Evolutionary conservation across 2,113 vertebrate species (phyloP).

Genomic region (Sclerurus mexicanus): DNA sequence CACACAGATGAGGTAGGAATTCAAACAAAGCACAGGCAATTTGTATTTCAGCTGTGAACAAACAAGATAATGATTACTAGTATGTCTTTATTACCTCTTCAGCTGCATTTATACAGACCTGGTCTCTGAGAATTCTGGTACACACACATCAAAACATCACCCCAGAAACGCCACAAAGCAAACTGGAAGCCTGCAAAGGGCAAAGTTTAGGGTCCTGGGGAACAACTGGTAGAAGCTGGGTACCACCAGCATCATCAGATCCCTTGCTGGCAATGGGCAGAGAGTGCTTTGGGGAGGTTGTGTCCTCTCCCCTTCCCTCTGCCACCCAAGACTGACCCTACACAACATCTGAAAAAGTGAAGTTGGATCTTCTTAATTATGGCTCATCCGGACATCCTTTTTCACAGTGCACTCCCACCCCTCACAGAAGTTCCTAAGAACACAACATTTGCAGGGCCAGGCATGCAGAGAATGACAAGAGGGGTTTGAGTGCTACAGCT

Average conservation of each 20-base stretch:
- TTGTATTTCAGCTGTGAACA: not conserved
- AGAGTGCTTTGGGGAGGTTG: rapidly evolving
- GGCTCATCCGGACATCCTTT: not conserved
- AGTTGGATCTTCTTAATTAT: not conserved
- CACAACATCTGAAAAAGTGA: not conserved
- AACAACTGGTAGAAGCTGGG: not conserved
- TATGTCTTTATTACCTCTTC: not conserved
- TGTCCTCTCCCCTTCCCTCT: not conserved
- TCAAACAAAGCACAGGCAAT: not conserved
- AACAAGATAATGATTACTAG: not conserved
- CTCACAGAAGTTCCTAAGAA: not conserved
- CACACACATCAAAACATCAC: rapidly evolving
- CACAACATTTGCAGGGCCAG: not conserved
- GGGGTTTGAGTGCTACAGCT: not conserved
- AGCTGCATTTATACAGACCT: not conserved
- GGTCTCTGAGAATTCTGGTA: rapidly evolving
- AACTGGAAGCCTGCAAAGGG: not conserved
- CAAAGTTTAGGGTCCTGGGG: not conserved
- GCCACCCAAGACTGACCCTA: not conserved
- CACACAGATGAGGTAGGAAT: not conserved
- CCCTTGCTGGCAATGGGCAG: rapidly evolving
- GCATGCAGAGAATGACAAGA: not conserved
- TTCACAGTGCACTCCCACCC: not conserved
- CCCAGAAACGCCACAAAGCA: rapidly evolving
- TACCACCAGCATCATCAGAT: not conserved